Conservation (phyloP, 2,797 vertebrate species). For the Bovichtus variegatus region DNA sequence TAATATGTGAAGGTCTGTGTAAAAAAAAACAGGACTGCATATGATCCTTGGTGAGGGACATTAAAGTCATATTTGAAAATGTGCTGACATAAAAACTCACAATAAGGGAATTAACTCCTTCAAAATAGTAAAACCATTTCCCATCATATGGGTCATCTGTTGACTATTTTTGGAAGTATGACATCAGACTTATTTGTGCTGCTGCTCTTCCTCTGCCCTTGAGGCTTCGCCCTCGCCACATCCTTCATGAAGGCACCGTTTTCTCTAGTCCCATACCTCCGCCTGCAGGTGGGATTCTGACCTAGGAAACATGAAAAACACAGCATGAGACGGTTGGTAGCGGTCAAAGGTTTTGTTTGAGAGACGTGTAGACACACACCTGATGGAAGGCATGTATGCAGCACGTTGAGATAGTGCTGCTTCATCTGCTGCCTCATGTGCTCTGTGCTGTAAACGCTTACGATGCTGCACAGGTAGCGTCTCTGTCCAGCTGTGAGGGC, state of each 20-base stretch:
- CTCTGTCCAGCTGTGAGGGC: constrained; percentile 79
- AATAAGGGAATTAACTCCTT: neutral
- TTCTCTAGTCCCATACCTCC: constrained; percentile 34
- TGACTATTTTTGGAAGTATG: constrained; percentile 65
- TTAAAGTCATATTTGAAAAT: neutral
- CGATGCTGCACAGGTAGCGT: constrained; percentile 80
- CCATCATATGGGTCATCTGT: constrained; percentile 24
- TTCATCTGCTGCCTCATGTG: constrained; percentile 81
- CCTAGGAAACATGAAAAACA: constrained; percentile 33
- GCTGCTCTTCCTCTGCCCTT: constrained; percentile 37
- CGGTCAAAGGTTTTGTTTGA: neutral
- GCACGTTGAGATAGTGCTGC: constrained; percentile 76
- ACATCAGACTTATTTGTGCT: constrained; percentile 43
- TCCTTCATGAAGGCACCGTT: constrained; percentile 29
- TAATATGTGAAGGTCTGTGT: neutral
- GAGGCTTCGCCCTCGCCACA: constrained; percentile 22
- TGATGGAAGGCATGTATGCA: constrained; percentile 68
- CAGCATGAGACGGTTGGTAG: constrained; percentile 3
- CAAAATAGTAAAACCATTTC: neutral
- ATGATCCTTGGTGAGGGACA: neutral
- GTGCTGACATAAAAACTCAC: neutral
- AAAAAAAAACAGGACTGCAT: neutral
- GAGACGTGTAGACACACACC: constrained; percentile 49
- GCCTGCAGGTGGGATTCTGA: constrained; percentile 35
- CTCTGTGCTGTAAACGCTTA: constrained; percentile 81